Evolutionary conservation across 2,888 invertebrate genomes (phyloP), one percentile per base, ranked within the genome.

Genomic region (Uloborus plumipes): DNA sequence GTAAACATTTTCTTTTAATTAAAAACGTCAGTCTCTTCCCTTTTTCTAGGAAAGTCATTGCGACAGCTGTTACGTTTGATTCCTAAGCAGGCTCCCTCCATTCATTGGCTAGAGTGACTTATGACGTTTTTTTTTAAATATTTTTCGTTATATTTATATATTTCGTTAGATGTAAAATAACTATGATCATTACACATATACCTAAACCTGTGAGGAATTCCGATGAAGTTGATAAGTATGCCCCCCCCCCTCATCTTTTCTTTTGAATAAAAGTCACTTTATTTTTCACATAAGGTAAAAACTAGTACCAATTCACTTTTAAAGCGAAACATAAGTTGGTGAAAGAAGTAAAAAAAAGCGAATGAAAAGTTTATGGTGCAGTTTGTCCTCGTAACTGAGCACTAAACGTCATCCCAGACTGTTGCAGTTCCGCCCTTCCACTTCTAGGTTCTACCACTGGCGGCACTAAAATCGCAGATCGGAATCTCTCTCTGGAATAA

Each of bases 31-130:
- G 61, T 61, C 59, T 51, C 66, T 78, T 78, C 67, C 71, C 31
- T 69, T 47, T 15, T 59, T 65, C 49, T 58, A 50, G 70, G 59
- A 69, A 69, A 80, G 67, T 66, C 78, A 79, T 72, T 66, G 80
- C 80, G 80, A 74, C 80, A 74, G 80, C 80, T 81, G 80, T 74
- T 81, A 58, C 80, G 65, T 75, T 74, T 81, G 75, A 81, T 81
- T 81, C 80, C 62, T 67, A 67, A 20, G 50, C 75, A 75, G 58
- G 66, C 59, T 67, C 75, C 80, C 69, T 67, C 74, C 67, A 81
- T 81, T 81, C 80, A 81, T 81, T 81, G 80, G 80, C 58, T 69
- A 39, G 50, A 64, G 80, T 81, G 80, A 81, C 80, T 81, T 81
- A 81, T 81, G 80, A 74, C 74, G 70, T 81, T 74, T 49, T 64